Evolutionary conservation across 2,113 vertebrate species (phyloP).

Genomic region (Cromileptes altivelis): DNA sequence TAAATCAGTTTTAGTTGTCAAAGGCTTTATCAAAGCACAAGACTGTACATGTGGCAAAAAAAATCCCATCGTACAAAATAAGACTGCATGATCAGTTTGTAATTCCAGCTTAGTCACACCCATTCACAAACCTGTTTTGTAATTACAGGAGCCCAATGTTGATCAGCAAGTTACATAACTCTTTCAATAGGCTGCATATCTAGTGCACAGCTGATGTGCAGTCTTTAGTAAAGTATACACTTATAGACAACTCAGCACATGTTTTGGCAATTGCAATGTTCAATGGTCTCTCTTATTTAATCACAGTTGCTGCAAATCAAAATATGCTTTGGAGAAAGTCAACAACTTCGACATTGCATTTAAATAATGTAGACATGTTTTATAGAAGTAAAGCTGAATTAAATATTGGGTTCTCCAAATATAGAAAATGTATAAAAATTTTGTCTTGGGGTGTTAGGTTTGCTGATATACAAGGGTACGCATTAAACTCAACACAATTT

Average conservation of each 20-base stretch:
- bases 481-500: background rate
- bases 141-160: background rate
- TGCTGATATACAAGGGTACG: too few species aligned
- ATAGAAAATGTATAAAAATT: too few species aligned
- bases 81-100: background rate
- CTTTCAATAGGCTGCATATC: background rate
- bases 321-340: too few species aligned
- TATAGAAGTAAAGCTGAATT: background rate
- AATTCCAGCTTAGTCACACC: background rate
- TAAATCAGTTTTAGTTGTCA: background rate
- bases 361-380: background rate
- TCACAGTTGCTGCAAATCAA: too few species aligned
- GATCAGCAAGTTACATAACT: background rate
- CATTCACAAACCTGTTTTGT: constrained; percentile 1
- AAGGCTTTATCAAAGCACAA: background rate
- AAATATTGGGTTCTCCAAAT: too few species aligned
- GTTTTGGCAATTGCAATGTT: too few species aligned
- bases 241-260: too few species aligned
- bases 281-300: background rate
- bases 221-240: background rate
- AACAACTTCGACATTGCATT: background rate
- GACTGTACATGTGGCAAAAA: background rate
- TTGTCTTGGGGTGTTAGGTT: too few species aligned
- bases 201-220: background rate
- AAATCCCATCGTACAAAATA: background rate